Percentiles rank a stretch among this genome's conserved stretches.
Conservation (phyloP, 2,113 vertebrate genomes). For the Pampusana beccarii region DNA sequence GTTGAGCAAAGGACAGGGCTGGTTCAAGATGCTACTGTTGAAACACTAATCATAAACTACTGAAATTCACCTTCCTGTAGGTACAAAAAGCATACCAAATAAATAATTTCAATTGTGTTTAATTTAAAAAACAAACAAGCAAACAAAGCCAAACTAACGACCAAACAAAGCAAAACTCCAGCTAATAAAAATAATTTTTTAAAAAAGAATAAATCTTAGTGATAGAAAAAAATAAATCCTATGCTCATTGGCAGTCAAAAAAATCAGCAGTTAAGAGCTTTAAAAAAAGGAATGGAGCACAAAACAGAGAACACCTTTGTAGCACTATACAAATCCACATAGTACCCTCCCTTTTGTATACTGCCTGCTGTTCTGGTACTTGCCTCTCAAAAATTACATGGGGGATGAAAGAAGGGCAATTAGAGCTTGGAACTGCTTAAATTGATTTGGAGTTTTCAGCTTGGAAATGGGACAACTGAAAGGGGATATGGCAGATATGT, state of each 20-base stretch:
- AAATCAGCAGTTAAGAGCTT: not conserved
- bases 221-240: not conserved
- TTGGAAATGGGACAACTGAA: constrained; percentile 35
- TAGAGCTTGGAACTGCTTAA: constrained; percentile 50
- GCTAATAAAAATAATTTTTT: no score
- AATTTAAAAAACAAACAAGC: not conserved
- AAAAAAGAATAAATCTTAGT: not conserved
- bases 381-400: constrained; percentile 33
- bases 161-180: not conserved
- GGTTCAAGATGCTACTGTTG: not conserved
- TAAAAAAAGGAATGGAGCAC: not conserved
- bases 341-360: not conserved
- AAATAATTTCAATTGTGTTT: not conserved
- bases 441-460: constrained; percentile 27
- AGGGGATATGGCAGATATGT: constrained; percentile 29
- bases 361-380: constrained; percentile 25
- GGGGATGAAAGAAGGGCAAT: constrained; percentile 27
- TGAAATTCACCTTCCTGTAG: not conserved
- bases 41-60: not conserved
- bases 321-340: not conserved
- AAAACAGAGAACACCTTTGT: constrained; percentile 27
- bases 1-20: not conserved
- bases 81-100: not conserved
- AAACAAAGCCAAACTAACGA: no score
- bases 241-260: not conserved